Evolutionary conservation across 1,140 invertebrate species (phyloP).

Genomic region (Diorhabda sublineata): DNA sequence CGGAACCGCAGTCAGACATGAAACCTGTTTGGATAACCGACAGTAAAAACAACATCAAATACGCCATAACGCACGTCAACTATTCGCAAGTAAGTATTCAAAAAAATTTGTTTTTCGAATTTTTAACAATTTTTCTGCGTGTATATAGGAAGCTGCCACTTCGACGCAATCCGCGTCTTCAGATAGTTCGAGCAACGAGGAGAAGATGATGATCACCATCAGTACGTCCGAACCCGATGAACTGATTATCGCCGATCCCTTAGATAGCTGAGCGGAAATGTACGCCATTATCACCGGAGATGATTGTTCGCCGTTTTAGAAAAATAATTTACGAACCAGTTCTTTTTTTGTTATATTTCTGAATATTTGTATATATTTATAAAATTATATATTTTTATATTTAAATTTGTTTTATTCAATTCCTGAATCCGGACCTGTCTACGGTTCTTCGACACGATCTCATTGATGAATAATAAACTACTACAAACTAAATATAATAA

Average conservation of each 20-base stretch:
- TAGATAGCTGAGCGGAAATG: slow-evolving; percentile 39
- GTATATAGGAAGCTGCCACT: slow-evolving; percentile 55
- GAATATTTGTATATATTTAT: too few relatives aligned
- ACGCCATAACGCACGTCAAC: slow-evolving; percentile 46
- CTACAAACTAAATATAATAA: too few relatives aligned
- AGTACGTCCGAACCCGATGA: slow-evolving; percentile 46
- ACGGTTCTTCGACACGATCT: too few relatives aligned
- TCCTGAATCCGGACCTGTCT: too few relatives aligned
- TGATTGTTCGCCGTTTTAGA: slow-evolving; percentile 5
- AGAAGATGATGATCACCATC: slow-evolving; percentile 66
- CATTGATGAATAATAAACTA: too few relatives aligned
- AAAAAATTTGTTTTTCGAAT: neutral
- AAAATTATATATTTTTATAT: too few relatives aligned
- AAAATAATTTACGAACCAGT: neutral
- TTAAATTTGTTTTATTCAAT: too few relatives aligned
- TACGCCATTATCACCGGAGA: slow-evolving; percentile 8
- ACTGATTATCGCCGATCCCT: slow-evolving; percentile 44
- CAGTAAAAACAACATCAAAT: slow-evolving; percentile 45
- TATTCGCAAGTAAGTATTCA: slow-evolving; percentile 42
- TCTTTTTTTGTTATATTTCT: too few relatives aligned
- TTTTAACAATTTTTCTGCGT: slow-evolving; percentile 20
- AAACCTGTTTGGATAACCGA: slow-evolving; percentile 44
- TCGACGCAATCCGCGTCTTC: slow-evolving; percentile 60
- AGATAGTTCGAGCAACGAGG: slow-evolving; percentile 59
- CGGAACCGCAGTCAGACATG: slow-evolving; percentile 25